Evolutionary conservation across 2,888 invertebrate species (phyloP).

Genomic region (Drosophila trichaetosa): DNA sequence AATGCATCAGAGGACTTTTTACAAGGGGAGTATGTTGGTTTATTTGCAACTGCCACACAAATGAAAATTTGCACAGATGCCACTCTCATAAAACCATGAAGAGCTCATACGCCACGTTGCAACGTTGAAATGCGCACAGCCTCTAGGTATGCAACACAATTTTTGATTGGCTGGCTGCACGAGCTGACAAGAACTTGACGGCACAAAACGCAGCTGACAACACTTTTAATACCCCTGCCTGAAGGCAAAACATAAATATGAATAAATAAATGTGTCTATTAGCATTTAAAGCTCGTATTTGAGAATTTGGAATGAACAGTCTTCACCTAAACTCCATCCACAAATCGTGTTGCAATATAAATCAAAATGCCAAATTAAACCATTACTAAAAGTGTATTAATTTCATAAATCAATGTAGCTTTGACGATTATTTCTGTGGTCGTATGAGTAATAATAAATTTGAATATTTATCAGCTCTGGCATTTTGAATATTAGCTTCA

Average conservation of each 20-base stretch:
- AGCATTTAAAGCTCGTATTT: background rate
- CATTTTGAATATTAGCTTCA: constrained; percentile 25
- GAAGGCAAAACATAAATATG: background rate
- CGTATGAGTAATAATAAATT: background rate
- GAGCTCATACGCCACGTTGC: constrained; percentile 39
- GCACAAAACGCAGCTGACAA: background rate
- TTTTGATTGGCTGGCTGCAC: constrained; percentile 25
- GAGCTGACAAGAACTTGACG: constrained; percentile 1
- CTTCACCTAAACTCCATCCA: background rate
- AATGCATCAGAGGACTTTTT: constrained; percentile 56
- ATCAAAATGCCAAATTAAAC: background rate
- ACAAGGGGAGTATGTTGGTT: background rate
- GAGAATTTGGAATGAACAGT: too few relatives aligned
- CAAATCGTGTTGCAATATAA: background rate
- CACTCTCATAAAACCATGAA: constrained; percentile 43
- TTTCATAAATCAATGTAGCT: background rate
- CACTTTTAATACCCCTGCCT: background rate
- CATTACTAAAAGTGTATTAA: background rate
- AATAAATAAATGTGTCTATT: background rate
- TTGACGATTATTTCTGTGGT: background rate
- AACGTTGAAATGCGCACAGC: constrained; percentile 18
- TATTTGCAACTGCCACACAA: background rate
- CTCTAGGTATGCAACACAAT: constrained; percentile 46
- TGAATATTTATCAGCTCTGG: too few relatives aligned
- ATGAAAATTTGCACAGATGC: constrained; percentile 16